These are phyloP conservation scores for Brachycybe producta DNA, from an alignment of 2,888 invertebrate genomes.

Conservation along the genomic window DNA sequence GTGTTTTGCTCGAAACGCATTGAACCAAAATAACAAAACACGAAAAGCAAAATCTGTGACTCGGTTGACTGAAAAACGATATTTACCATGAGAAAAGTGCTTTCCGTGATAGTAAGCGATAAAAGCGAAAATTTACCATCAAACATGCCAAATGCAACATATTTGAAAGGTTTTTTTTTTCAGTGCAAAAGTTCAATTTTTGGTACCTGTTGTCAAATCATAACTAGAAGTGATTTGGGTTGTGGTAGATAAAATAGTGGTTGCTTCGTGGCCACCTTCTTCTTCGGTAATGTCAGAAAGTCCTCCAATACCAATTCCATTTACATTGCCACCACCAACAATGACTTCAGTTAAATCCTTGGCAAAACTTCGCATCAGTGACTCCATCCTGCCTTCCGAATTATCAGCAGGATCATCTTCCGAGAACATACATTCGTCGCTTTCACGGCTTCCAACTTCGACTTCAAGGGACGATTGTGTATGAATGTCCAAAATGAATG, in stretches of 20 bases:
- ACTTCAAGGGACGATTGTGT: slow-evolving; percentile 27
- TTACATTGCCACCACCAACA: neutral
- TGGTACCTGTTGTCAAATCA: too few relatives aligned
- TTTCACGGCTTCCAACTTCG: slow-evolving; percentile 22
- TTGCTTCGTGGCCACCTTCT: slow-evolving; percentile 9
- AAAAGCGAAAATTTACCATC: too few relatives aligned
- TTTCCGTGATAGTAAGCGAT: too few relatives aligned
- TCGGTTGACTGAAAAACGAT: too few relatives aligned
- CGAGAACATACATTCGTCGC: slow-evolving; percentile 25
- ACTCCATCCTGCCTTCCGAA: slow-evolving; percentile 7
- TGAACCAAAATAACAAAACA: too few relatives aligned
- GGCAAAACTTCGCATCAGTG: slow-evolving; percentile 14
- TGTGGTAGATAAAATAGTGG: neutral
- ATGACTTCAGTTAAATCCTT: slow-evolving; percentile 4
- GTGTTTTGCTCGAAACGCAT: too few relatives aligned
- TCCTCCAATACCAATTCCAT: neutral
- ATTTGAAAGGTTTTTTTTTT: too few relatives aligned
- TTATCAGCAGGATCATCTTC: slow-evolving; percentile 18
- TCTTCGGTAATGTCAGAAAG: slow-evolving; percentile 14
- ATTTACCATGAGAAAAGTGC: too few relatives aligned
- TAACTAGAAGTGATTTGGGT: too few relatives aligned
- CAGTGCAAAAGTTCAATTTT: too few relatives aligned
- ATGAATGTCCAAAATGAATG: slow-evolving; percentile 13
- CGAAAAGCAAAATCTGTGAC: too few relatives aligned
- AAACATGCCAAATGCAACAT: too few relatives aligned